Base-by-base conservation (phyloP, 2,113 vertebrate genomes). In the Siphamia tubifer region DNA sequence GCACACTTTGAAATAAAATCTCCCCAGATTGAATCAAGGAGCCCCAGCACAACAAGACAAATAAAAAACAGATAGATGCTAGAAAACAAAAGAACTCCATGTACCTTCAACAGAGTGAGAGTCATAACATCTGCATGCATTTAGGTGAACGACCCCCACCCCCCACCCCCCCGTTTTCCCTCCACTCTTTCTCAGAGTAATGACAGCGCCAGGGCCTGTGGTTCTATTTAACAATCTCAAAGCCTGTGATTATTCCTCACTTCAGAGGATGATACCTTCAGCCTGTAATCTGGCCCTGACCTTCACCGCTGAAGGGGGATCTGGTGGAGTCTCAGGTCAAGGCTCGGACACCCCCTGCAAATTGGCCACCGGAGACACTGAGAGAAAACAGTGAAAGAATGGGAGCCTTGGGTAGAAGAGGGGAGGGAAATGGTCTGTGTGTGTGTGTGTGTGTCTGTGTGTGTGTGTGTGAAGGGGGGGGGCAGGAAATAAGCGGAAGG, bases 81-180 rank as follows among this genome's bases (percentile, higher is more conserved):
- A 48, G 61, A 86, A 87, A 81, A 83, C 79, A 86, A 90, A 88
- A 84, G 84, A 87, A 89, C 87, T 84, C 62, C 72, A 63, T 91
- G 86, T 89, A 87, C 86, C 83, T 85, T 87, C 55, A 77, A 72
- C 60, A 25, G 75, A 74, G 65, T 69, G 17, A 68, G 81, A 88
- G 66, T 70, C 73, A 31, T 57, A 87, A 90, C 88, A 91, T 90
- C 89, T 91, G 90, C 83, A 90, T 88, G 68, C 74, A 28, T 90
- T 91, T 90, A 90, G 71, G 83, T 87, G 71, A 76, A 71, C 4
- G 24, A 84, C 45, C 56, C 68, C 78, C n/a, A n/a, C n/a, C n/a
- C n/a, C n/a, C n/a, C n/a, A n/a, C n/a, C n/a, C n/a, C 34, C 15
- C n/a, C 12, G 21, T 16, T 62, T 39, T 51, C 72, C 44, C 56